Conservation (phyloP, 2,888 invertebrate species). For the Cartodere bifasciata region DNA sequence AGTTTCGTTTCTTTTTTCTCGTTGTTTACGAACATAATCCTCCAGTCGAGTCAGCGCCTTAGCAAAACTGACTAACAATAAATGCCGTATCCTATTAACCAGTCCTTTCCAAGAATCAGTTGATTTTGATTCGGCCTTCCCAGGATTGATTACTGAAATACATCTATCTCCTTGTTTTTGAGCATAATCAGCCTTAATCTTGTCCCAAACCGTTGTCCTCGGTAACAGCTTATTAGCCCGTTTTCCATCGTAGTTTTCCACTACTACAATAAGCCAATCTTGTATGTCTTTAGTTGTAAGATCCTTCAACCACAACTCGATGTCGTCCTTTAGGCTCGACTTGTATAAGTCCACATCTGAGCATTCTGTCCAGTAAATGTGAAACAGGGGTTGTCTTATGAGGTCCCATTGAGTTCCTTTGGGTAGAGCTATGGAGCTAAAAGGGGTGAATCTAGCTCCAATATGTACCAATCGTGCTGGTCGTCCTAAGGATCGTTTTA, state of each 20-base stretch:
- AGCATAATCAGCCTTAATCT: constrained; percentile 88
- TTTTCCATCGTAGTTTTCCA: constrained; percentile 83
- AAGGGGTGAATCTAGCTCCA: constrained; percentile 69
- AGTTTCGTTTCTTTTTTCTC: constrained; percentile 79
- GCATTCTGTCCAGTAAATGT: constrained; percentile 93
- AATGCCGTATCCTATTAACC: constrained; percentile 67
- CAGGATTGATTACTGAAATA: constrained; percentile 81
- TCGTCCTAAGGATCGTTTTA: constrained; percentile 82
- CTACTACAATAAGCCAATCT: constrained; percentile 89
- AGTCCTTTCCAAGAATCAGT: constrained; percentile 85
- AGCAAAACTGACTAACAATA: constrained; percentile 78
- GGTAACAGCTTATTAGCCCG: constrained; percentile 85
- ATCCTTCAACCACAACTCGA: constrained; percentile 76
- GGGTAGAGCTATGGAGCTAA: constrained; percentile 60
- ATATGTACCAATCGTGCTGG: constrained; percentile 74
- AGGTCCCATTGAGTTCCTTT: constrained; percentile 60
- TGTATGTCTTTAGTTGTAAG: constrained; percentile 60
- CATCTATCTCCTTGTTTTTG: constrained; percentile 80
- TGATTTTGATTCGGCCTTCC: constrained; percentile 76
- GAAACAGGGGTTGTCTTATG: constrained; percentile 79
- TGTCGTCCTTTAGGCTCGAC: constrained; percentile 73
- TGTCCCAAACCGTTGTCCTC: constrained; percentile 86
- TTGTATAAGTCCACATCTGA: constrained; percentile 91
- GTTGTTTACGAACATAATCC: constrained; percentile 76
- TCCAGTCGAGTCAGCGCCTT: constrained; percentile 76